phyloP scores from a whole-genome alignment of 2,888 invertebrate genomes.

The Mystacides longicornis region DNA sequence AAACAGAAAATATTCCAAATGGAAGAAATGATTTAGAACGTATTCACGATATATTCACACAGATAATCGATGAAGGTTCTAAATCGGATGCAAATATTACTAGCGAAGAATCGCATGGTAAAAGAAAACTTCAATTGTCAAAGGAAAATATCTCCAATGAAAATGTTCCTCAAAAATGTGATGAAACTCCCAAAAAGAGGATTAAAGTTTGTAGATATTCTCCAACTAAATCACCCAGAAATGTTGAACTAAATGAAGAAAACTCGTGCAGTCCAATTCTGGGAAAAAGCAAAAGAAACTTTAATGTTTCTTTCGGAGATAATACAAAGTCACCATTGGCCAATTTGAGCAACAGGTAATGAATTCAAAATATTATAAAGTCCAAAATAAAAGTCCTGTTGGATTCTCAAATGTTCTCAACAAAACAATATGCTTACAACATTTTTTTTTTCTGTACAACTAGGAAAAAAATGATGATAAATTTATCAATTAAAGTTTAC shows the following conservation, averaged over 20 bases:
- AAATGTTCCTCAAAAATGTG: not conserved
- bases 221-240: not conserved
- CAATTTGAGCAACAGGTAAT: conserved; percentile 15
- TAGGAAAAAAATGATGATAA: no score
- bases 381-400: no score
- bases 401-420: no score
- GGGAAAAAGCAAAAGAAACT: conserved; percentile 8
- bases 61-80: conserved; percentile 14
- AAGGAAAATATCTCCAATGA: not conserved
- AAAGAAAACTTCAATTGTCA: not conserved
- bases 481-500: no score
- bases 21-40: conserved; percentile 11
- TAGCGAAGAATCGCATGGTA: conserved; percentile 13
- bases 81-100: not conserved
- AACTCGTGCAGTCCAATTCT: conserved; percentile 15
- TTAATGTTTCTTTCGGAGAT: not conserved
- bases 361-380: no score
- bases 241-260: not conserved
- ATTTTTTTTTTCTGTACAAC: no score
- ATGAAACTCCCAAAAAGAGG: conserved; percentile 11
- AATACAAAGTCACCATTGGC: conserved; percentile 9
- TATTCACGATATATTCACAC: conserved; percentile 18
- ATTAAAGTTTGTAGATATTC: not conserved
- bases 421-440: no score
- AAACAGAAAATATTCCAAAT: not conserved